Evolutionary conservation across 2,113 vertebrate genomes (phyloP).

Genomic region (Psilopogon haemacephalus): DNA sequence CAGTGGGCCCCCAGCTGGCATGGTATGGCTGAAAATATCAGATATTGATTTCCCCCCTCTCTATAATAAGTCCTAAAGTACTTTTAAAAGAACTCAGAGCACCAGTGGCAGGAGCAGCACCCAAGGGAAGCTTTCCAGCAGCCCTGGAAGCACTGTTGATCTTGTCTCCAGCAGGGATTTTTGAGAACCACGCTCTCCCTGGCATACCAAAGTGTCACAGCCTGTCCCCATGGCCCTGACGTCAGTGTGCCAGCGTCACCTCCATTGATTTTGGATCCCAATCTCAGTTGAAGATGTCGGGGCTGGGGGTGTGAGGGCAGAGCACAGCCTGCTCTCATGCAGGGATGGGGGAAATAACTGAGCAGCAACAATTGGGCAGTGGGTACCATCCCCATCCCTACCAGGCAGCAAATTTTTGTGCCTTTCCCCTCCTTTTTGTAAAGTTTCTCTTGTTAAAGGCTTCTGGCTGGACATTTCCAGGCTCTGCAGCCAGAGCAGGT

Average conservation of each 20-base stretch:
- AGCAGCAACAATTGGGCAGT: rapidly evolving
- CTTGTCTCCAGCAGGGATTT: not conserved
- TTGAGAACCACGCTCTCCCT: not conserved
- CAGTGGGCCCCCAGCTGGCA: not conserved
- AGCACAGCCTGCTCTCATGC: not conserved
- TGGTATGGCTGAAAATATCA: not conserved
- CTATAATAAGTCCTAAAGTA: not conserved
- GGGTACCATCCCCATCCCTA: rapidly evolving
- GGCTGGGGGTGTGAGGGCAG: not conserved
- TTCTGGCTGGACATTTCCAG: not conserved
- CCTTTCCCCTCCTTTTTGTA: not conserved
- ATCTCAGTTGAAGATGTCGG: rapidly evolving
- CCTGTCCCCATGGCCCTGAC: not conserved
- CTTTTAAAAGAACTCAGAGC: not conserved
- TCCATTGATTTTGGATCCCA: not conserved
- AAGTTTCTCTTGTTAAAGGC: not conserved
- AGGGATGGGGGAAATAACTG: not conserved
- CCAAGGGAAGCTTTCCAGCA: not conserved
- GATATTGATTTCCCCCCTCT: not conserved
- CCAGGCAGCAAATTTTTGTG: not conserved
- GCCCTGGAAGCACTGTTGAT: not conserved
- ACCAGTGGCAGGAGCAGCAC: rapidly evolving
- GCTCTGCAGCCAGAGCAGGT: not conserved
- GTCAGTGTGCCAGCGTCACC: not conserved
- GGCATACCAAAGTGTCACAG: rapidly evolving